Percentiles rank a stretch among this genome's conserved stretches.
These are phyloP conservation scores for Chloropsis hardwickii DNA, from an alignment of 2,113 vertebrate species.

Conservation along the genomic window DNA sequence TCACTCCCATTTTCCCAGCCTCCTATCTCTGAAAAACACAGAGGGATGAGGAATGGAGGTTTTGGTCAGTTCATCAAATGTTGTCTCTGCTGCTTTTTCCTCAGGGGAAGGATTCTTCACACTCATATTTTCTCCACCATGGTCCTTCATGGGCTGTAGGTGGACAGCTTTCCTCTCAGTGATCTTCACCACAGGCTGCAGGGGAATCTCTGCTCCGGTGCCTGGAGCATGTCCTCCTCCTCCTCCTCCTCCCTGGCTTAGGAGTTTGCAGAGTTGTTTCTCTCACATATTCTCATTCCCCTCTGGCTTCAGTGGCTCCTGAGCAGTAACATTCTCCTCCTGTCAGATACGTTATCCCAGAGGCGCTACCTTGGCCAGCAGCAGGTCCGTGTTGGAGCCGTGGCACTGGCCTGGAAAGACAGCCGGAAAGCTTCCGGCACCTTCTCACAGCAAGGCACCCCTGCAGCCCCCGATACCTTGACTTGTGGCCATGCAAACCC, in stretches of 20 bases:
- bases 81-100: background rate
- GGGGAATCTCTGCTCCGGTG: background rate
- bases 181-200: background rate
- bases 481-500: background rate
- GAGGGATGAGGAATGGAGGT: background rate
- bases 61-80: background rate
- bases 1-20: background rate
- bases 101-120: background rate
- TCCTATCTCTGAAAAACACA: fast-evolving
- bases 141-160: background rate
- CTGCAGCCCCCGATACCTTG: background rate
- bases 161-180: background rate
- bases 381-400: background rate
- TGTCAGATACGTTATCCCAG: fast-evolving
- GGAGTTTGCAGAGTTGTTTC: background rate
- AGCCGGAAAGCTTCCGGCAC: background rate
- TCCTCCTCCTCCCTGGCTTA: background rate
- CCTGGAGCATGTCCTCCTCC: background rate
- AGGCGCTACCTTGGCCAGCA: fast-evolving
- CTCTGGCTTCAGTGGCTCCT: background rate
- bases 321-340: background rate
- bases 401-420: background rate
- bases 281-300: background rate
- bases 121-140: background rate
- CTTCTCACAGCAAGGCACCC: background rate